phyloP scores from a whole-genome alignment of 2,113 vertebrate species.

The Orcinus orca region DNA sequence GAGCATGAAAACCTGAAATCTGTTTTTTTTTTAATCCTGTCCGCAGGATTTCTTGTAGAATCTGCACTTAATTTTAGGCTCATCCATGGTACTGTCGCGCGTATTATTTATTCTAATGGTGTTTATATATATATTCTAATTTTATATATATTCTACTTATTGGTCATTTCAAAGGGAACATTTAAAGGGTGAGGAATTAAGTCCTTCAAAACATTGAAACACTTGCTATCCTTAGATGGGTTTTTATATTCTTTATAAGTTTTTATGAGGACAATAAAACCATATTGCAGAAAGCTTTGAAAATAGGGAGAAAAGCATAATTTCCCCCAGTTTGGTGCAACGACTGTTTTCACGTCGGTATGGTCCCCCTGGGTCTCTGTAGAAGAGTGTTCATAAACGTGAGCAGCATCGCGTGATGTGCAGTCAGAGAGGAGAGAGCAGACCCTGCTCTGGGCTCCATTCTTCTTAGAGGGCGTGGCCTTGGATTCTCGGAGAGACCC shows the following conservation, averaged over 20 bases:
- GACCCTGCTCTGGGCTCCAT: neutral
- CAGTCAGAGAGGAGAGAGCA: neutral
- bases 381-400: neutral
- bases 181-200: neutral
- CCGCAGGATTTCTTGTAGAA: neutral
- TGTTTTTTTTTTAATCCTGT: neutral
- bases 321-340: constrained; percentile 38
- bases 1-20: neutral
- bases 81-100: neutral
- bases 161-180: constrained; percentile 22
- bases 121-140: neutral
- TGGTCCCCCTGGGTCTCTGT: constrained; percentile 25
- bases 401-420: neutral
- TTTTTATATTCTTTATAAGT: constrained; percentile 48
- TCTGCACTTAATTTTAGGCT: neutral
- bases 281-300: constrained; percentile 46
- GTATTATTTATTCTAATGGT: neutral
- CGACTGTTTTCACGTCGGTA: neutral
- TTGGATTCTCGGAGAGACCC: neutral
- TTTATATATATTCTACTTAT: neutral
- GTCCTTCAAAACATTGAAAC: neutral
- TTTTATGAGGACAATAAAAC: constrained; percentile 64
- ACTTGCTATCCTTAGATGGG: constrained; percentile 7
- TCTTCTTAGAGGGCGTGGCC: neutral
- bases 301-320: constrained; percentile 10